Evolutionary conservation across 2,113 vertebrate species (phyloP).

Genomic region (Phoxinus phoxinus): DNA sequence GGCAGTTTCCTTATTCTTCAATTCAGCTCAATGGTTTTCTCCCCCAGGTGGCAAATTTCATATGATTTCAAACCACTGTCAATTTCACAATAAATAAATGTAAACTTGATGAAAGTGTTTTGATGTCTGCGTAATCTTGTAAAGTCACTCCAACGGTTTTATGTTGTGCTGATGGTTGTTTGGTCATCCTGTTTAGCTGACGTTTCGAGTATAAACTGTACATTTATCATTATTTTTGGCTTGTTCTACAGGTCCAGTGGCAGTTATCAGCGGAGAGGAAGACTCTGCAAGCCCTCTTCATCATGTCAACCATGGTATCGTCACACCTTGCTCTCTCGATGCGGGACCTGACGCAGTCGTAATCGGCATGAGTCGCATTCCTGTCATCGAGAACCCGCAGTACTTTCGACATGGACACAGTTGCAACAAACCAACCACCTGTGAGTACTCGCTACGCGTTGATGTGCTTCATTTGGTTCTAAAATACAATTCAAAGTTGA

Average conservation of each 20-base stretch:
- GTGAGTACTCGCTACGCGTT: slow-evolving; percentile 77
- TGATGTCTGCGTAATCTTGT: not conserved
- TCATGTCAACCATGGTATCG: slow-evolving; percentile 96
- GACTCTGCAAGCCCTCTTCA: slow-evolving; percentile 97
- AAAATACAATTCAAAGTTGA: not conserved
- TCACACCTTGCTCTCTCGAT: slow-evolving; percentile 89
- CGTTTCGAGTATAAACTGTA: not conserved
- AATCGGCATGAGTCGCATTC: slow-evolving; percentile 97
- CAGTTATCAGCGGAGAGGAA: slow-evolving; percentile 96
- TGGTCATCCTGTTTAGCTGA: not conserved
- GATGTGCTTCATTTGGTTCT: not conserved
- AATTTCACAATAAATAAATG: not conserved
- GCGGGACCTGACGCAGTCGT: slow-evolving; percentile 91
- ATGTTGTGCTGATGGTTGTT: not conserved
- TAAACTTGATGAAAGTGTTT: not conserved
- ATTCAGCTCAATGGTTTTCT: slow-evolving; percentile 14
- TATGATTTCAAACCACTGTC: slow-evolving; percentile 12
- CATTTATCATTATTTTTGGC: not conserved
- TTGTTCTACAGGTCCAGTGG: slow-evolving; percentile 85
- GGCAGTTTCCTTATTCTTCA: not conserved
- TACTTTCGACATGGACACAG: slow-evolving; percentile 96
- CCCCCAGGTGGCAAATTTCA: slow-evolving; percentile 1
- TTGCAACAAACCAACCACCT: slow-evolving; percentile 95
- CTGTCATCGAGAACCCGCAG: slow-evolving; percentile 95
- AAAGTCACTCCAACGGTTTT: not conserved